Evolutionary conservation across 37 sponge, comb jelly and placozoan species (phyloP).

Genomic region (Sycon ciliatum): DNA sequence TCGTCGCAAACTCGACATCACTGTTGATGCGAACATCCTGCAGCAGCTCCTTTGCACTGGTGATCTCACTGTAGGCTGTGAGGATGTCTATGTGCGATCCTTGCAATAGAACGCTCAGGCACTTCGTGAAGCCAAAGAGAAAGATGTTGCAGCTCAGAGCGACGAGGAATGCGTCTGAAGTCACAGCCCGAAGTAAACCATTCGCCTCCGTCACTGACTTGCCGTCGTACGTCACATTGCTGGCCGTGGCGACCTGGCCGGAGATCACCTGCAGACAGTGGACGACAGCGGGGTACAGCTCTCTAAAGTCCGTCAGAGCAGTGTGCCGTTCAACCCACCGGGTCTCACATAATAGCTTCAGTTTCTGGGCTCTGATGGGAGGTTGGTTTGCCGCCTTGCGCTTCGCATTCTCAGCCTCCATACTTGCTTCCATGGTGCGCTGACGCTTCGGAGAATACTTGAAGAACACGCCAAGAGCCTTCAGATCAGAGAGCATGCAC

Average conservation of each 20-base stretch:
- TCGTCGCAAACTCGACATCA: not conserved
- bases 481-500: conserved; percentile 20
- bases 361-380: not conserved
- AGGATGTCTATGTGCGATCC: not conserved
- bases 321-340: not conserved
- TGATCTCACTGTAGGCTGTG: not conserved
- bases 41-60: not conserved
- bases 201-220: not conserved
- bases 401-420: not conserved
- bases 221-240: not conserved
- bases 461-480: conserved; percentile 24
- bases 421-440: not conserved
- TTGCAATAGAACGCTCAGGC: not conserved
- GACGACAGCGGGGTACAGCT: not conserved
- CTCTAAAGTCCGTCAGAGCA: not conserved
- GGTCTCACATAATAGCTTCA: not conserved
- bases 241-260: not conserved
- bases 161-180: not conserved
- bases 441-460: not conserved
- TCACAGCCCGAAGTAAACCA: not conserved
- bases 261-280: not conserved
- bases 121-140: not conserved
- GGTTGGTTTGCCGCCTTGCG: not conserved
- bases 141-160: not conserved
- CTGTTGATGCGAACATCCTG: not conserved